Evolutionary conservation across 1,140 invertebrate genomes (phyloP), one percentile per base, ranked within the genome.

Genomic region (Drosophila chauvacae): DNA sequence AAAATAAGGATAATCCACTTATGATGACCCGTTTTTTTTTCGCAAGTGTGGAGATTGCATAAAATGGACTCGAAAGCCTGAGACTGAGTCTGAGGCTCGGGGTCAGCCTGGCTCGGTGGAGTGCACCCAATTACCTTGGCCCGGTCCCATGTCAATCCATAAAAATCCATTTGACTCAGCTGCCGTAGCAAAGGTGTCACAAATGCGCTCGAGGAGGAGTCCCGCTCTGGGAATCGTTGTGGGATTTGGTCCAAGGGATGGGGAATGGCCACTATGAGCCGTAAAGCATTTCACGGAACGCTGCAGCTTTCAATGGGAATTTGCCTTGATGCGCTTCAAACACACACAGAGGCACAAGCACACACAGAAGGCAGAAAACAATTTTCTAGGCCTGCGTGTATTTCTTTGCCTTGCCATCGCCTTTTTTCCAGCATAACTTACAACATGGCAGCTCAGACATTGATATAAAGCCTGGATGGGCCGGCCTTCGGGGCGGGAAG

Each of bases 201-300:
- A 90, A 88, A 88, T 88, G 85, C 78, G 79, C 78, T 90, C 70
- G 83, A 90, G 85, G 47, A 78, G 78, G 50, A 72, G 58, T 63
- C 30, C 28, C 28, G n/a, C 11, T 56, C 14, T 39, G 71, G 44
- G 56, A 41, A 28, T 47, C 20, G 20, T 37, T 18, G 33, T 55
- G 56, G 37, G 41, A 37, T 50, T 51, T 23, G 48, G 35, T 39
- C 41, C n/a, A 28, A 9, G 37, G 53, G 18, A 16, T 35, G 28
- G 41, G 71, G n/a, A 50, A 45, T 50, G 47, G 35, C 37, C 60
- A 53, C 61, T 48, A 28, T n/a, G 28, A 58, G 74, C 68, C 81
- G 86, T 90, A 90, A 90, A 90, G 85, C 85, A 88, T 90, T 90
- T 88, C 85, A 88, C 85, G 85, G 81, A 85, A 90, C 81, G 86